Evolutionary conservation across 2,113 vertebrate genomes (phyloP), one percentile per base, ranked within the genome.

Genomic region (Hystrix brachyura): DNA sequence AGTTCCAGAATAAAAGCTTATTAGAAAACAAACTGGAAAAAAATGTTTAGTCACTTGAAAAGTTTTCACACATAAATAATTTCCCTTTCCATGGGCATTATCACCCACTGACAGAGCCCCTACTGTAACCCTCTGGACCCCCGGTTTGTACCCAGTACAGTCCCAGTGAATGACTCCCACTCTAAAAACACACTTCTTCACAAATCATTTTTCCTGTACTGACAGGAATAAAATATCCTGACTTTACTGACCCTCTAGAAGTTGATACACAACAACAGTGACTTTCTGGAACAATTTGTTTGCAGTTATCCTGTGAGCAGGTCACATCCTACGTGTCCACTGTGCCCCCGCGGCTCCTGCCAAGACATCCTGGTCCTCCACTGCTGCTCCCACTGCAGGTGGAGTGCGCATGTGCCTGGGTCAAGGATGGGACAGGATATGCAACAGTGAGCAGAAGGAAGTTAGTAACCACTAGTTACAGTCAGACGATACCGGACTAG

Each of bases 1-100:
- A 93, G 18, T 62, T 87, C 92, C 27, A 94, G 62, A 95, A 83
- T 51, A 32, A 84, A 15, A 97, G 76, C 74, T 94, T 89, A 60
- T 76, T 48, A 87, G 78, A 88, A 81, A 92, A 90, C 59, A 94
- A 86, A 96, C 19, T 53, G 19, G 83, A 53, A 65, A 95, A 1
- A 91, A 29, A 32, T 5, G 19, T 90, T 46, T 48, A n/a, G 55
- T 46, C 55, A 53, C 67, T 18, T 82, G 94, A 90, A 65, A 80
- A 38, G 14, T 27, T 86, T 91, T 62, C 32, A 46, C 57, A 32
- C 53, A 34, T 71, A 87, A 91, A 65, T 83, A 82, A 79, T 87
- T 87, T 96, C 83, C 67, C 59, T 81, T 94, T 69, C 67, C 74
- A 62, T 82, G 59, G 83, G 91, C 62, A 85, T 78, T 3, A 67